A percentile compares a stretch with the other conserved stretches of the same genome.
These are phyloP conservation scores for Barypeithes pellucidus DNA, from an alignment of 2,888 invertebrate genomes.

Conservation along the genomic window DNA sequence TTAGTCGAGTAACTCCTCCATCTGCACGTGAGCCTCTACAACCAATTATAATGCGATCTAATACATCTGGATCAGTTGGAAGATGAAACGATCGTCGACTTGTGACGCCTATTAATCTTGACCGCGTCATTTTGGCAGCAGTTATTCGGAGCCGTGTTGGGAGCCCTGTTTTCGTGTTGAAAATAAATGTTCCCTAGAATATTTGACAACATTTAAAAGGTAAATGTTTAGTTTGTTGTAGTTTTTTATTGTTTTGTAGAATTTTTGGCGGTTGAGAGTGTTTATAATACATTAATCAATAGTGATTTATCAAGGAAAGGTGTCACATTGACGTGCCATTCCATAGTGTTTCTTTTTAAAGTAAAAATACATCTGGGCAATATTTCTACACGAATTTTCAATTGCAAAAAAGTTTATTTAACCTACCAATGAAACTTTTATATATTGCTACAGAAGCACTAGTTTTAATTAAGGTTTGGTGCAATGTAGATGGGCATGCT, in stretches of 20 bases:
- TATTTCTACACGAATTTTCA: background rate
- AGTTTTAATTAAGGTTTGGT: background rate
- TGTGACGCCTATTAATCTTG: background rate
- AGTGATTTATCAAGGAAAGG: background rate
- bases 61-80: background rate
- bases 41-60: background rate
- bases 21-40: background rate
- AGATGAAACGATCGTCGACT: background rate
- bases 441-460: background rate
- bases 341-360: background rate
- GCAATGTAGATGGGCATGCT: background rate
- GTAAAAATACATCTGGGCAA: slow-evolving; percentile 12
- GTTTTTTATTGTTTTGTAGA: background rate
- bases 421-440: background rate
- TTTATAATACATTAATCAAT: background rate
- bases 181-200: slow-evolving; percentile 71
- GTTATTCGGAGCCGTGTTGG: slow-evolving; percentile 63
- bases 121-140: slow-evolving; percentile 42
- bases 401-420: background rate
- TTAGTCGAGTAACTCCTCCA: background rate
- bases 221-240: slow-evolving; percentile 51
- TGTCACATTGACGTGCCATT: slow-evolving; percentile 18
- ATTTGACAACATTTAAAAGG: slow-evolving; percentile 67
- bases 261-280: background rate
- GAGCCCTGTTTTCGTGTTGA: slow-evolving; percentile 69